Evolutionary conservation across 2,888 invertebrate species (phyloP).

Genomic region (Melikaiella ostensackeni): DNA sequence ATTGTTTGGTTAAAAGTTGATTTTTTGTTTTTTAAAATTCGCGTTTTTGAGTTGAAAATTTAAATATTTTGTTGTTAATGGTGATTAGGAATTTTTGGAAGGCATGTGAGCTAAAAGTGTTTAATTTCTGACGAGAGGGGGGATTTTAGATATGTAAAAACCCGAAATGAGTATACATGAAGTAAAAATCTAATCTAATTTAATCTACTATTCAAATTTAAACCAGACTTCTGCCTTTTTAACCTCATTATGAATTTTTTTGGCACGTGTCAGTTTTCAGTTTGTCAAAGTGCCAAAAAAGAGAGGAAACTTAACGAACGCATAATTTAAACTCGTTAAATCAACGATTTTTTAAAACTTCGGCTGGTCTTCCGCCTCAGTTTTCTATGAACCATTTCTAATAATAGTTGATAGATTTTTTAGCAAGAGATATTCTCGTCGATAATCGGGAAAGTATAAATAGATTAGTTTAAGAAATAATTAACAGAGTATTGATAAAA

Average conservation of each 20-base stretch:
- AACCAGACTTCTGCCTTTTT: background rate
- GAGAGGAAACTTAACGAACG: background rate
- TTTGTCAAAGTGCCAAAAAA: conserved; percentile 4
- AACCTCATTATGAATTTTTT: background rate
- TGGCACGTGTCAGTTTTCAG: background rate
- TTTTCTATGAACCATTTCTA: background rate
- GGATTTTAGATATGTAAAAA: too few relatives aligned
- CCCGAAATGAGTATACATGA: too few relatives aligned
- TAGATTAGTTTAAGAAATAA: background rate
- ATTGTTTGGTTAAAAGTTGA: too few relatives aligned
- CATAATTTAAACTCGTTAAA: background rate
- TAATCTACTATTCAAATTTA: too few relatives aligned
- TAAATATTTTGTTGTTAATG: too few relatives aligned
- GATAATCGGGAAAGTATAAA: background rate
- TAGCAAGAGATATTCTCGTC: background rate
- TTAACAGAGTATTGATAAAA: background rate
- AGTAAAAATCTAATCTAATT: too few relatives aligned
- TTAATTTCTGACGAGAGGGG: too few relatives aligned
- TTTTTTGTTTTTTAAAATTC: too few relatives aligned
- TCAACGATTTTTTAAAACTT: background rate
- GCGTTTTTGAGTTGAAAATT: too few relatives aligned
- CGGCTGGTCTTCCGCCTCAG: background rate
- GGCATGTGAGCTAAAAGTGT: too few relatives aligned
- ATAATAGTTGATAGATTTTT: background rate
- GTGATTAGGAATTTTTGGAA: too few relatives aligned